These are phyloP conservation scores for Actias luna DNA, from an alignment of 2,888 invertebrate species.

Conservation along the genomic window DNA sequence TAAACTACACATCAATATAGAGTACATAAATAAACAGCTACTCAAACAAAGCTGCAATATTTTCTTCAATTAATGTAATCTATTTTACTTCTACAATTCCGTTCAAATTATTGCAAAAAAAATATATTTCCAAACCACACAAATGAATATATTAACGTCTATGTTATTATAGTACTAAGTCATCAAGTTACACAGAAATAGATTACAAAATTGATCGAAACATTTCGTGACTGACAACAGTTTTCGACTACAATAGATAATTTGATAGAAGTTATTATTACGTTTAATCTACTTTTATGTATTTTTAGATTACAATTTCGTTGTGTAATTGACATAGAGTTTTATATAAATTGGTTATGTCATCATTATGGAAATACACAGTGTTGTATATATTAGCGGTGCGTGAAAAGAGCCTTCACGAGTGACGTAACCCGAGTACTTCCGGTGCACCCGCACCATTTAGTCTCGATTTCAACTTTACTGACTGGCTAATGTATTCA, in stretches of 20 bases:
- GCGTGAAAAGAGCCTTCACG: too few relatives aligned
- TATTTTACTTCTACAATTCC: background rate
- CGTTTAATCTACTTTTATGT: background rate
- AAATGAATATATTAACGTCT: background rate
- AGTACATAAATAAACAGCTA: too few relatives aligned
- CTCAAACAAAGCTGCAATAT: too few relatives aligned
- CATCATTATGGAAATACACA: too few relatives aligned
- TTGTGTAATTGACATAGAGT: background rate
- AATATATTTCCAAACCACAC: background rate
- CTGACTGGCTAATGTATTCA: too few relatives aligned
- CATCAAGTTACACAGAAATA: background rate
- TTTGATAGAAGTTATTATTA: constrained; percentile 8
- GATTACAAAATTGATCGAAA: background rate
- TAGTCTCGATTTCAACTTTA: too few relatives aligned
- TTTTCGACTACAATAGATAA: background rate
- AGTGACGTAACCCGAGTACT: too few relatives aligned
- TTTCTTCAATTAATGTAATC: background rate
- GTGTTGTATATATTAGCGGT: too few relatives aligned
- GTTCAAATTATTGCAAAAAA: background rate
- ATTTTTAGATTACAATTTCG: background rate
- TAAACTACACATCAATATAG: too few relatives aligned
- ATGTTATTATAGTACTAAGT: background rate
- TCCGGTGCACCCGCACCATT: too few relatives aligned
- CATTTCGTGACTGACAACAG: constrained; percentile 4
- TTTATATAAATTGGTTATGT: too few relatives aligned